Percentiles rank a stretch among this genome's conserved stretches.
Evolutionary conservation across 2,888 invertebrate species (phyloP).

Genomic region (Rhamnusium bicolor): DNA sequence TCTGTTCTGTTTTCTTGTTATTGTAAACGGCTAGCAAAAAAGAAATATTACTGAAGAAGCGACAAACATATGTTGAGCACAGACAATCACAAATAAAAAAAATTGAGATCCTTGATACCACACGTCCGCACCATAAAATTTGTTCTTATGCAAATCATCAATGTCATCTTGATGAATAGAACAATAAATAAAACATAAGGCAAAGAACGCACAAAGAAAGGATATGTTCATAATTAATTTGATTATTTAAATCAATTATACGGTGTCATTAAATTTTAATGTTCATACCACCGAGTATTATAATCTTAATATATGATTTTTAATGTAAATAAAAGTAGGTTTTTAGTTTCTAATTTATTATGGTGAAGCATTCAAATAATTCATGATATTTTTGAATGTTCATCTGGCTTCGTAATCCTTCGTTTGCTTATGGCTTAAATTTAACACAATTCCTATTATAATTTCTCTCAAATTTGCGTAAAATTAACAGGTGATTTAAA

Average conservation of each 20-base stretch:
- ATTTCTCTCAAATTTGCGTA: neutral
- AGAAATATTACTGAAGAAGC: neutral
- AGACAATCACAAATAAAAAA: neutral
- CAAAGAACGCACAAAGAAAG: constrained; percentile 9
- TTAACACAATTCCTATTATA: constrained; percentile 2
- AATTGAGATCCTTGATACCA: neutral
- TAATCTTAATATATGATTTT: neutral
- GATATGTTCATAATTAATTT: constrained; percentile 9
- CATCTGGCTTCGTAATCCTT: neutral
- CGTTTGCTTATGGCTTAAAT: neutral
- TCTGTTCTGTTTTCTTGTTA: neutral
- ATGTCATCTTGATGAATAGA: constrained; percentile 9
- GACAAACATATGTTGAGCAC: neutral
- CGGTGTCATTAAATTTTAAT: neutral
- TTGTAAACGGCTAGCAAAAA: neutral
- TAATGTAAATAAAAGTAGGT: constrained; percentile 5
- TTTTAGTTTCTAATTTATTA: neutral
- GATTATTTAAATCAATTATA: neutral
- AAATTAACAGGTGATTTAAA: neutral
- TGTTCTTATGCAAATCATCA: constrained; percentile 14
- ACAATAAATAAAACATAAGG: constrained; percentile 18
- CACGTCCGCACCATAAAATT: neutral
- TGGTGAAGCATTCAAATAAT: neutral
- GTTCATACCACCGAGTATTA: neutral
- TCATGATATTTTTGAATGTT: neutral